These are phyloP conservation scores for Babylonia areolata DNA, from an alignment of 1,140 invertebrate species.

Conservation along the genomic window DNA sequence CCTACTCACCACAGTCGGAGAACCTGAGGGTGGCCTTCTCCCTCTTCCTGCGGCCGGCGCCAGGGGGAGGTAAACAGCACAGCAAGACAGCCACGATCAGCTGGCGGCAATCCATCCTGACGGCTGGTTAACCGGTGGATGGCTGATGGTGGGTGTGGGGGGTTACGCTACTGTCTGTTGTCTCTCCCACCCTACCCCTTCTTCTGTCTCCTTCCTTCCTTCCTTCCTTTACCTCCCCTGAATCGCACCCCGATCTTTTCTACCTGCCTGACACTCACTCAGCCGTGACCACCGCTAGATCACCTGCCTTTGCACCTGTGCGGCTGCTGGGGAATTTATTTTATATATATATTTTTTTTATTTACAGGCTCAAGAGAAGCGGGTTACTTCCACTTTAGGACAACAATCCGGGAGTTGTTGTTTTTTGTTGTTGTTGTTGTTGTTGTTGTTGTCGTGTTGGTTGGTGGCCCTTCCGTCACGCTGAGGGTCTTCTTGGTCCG, in stretches of 20 bases:
- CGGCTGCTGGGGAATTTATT: not conserved
- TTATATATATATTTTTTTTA: too few species aligned
- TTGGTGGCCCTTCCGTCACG: not conserved
- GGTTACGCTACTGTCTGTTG: not conserved
- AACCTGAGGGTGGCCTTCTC: constrained; percentile 49
- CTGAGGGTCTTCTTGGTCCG: not conserved
- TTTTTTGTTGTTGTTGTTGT: too few species aligned
- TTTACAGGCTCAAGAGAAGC: not conserved
- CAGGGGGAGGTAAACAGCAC: not conserved
- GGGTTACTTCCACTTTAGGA: not conserved
- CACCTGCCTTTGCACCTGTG: not conserved
- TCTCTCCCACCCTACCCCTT: not conserved
- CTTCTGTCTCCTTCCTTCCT: not conserved
- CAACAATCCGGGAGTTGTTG: too few species aligned
- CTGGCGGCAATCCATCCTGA: constrained; percentile 26
- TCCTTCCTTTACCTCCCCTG: too few species aligned
- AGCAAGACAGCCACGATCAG: constrained; percentile 30
- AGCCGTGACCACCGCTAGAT: constrained; percentile 1
- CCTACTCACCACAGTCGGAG: constrained; percentile 50
- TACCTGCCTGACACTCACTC: constrained; percentile 9
- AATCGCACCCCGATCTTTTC: constrained; percentile 4
- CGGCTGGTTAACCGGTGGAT: too few species aligned
- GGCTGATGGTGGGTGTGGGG: not conserved
- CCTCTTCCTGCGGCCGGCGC: constrained; percentile 37
- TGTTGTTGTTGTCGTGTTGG: not conserved